Base-by-base conservation (phyloP, 1,140 invertebrate genomes). In the Colletes latitarsis region DNA sequence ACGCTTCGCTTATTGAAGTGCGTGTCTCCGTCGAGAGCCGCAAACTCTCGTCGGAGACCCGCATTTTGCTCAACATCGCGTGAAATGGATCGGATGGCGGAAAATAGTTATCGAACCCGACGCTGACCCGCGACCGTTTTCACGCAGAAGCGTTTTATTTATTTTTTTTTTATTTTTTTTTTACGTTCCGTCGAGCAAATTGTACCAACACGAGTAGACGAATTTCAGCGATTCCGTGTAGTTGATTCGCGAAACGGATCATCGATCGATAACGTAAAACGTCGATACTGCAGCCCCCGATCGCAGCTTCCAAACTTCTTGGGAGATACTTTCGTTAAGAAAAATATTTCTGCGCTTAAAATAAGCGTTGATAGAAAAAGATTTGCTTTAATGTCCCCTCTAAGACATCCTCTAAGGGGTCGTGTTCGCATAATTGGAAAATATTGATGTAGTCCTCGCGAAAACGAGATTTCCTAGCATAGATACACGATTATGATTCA, bases 31-130 rank as follows among this genome's bases (percentile, higher is more conserved):
- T 9, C 39, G 43, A 49, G 70, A 71, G 55, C 30, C 46, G 62
- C 73, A 81, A 84, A 84, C 81, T 81, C 77, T 69, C 77, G 21
- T 81, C 77, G 52, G 43, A 52, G 64, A 41, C 17, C 55, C 82
- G 78, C 64, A 55, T 84, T 85, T 85, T 82, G 78, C 43, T 75
- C 82, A 62, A 21, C 66, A n/a, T 41, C n/a, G 43, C 84, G 84
- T 82, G 84, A 85, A 85, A 85, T 84, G 73, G 82, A 85, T 84
- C 84, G 69, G 69, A 68, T 76, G 75, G 73, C 78, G 78, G 84
- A 83, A 81, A 85, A 85, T 74, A 82, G 82, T 84, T 73, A 84
- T 85, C 83, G 78, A 70, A 62, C 78, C 12, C 71, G 12, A 0
- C 69, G 68, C 69, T 62, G 46, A 64, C 60, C 62, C 17, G 49